Conservation (phyloP, 2,113 vertebrate genomes). For the Ophiodon elongatus region DNA sequence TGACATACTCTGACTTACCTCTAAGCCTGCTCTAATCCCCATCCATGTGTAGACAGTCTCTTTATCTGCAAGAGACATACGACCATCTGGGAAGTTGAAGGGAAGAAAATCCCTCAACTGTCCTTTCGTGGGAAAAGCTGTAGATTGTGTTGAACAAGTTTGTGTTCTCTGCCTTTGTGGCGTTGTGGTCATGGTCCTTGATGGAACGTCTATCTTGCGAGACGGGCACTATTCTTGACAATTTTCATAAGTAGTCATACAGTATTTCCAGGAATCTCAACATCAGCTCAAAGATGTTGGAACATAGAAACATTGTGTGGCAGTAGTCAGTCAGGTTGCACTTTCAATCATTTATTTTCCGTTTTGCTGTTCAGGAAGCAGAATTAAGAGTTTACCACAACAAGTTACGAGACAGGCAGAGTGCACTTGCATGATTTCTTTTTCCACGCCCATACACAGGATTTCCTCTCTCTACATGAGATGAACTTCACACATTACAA, state of each 20-base stretch:
- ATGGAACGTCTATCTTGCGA: constrained; percentile 37
- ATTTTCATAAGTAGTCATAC: neutral
- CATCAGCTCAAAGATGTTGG: neutral
- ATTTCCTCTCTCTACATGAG: constrained; percentile 65
- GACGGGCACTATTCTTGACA: neutral
- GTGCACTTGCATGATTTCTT: constrained; percentile 31
- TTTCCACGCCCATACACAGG: constrained; percentile 57
- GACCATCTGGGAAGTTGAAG: constrained; percentile 52
- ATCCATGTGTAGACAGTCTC: constrained; percentile 21
- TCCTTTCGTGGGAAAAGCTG: neutral
- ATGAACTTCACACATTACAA: constrained; percentile 13
- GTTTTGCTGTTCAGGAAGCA: constrained; percentile 56
- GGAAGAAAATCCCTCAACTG: neutral
- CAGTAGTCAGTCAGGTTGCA: neutral
- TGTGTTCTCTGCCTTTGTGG: constrained; percentile 25
- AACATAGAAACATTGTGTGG: neutral
- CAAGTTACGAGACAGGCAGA: constrained; percentile 40
- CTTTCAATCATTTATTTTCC: constrained; percentile 7
- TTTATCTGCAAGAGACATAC: constrained; percentile 31
- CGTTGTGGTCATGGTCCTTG: constrained; percentile 17
- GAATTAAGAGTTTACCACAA: constrained; percentile 46
- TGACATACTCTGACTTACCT: constrained; percentile 11
- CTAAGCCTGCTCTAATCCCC: constrained; percentile 59
- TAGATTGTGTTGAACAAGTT: constrained; percentile 24
- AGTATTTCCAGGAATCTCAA: constrained; percentile 6